Conservation (phyloP, 1,140 invertebrate genomes). For the Phthorimaea operculella region DNA sequence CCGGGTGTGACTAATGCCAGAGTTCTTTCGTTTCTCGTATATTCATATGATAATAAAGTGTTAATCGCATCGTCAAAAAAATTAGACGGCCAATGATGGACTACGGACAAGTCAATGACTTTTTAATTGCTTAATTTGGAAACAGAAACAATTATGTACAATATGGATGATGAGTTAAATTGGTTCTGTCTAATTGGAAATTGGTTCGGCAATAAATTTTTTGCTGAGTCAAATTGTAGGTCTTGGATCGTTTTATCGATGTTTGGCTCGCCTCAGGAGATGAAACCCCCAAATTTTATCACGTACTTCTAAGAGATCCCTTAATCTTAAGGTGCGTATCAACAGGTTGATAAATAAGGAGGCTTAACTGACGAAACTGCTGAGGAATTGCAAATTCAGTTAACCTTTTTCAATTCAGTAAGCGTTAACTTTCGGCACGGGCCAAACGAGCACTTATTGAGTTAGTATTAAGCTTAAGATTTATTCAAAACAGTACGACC, state of each 20-base stretch:
- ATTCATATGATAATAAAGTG: conserved; percentile 47
- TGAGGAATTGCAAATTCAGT: conserved; percentile 42
- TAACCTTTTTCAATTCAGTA: conserved; percentile 27
- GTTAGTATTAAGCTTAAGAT: conserved; percentile 52
- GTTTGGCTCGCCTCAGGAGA: not conserved
- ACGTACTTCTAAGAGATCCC: not conserved
- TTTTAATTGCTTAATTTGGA: not conserved
- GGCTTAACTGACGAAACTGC: conserved; percentile 7
- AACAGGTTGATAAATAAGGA: conserved; percentile 14
- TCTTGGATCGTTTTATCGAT: no score
- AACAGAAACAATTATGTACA: not conserved
- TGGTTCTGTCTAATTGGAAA: not conserved
- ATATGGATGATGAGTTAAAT: not conserved
- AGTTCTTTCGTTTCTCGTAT: conserved; percentile 23
- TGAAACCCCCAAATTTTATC: not conserved
- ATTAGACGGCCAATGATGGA: not conserved
- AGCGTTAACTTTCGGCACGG: conserved; percentile 40
- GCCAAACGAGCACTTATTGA: conserved; percentile 49
- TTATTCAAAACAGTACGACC: conserved; percentile 51
- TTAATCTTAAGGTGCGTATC: conserved; percentile 5
- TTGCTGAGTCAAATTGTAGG: not conserved
- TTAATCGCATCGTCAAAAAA: conserved; percentile 19
- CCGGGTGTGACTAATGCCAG: conserved; percentile 28
- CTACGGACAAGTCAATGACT: not conserved
- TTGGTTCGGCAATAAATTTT: not conserved